A percentile compares a stretch with the other conserved stretches of the same genome.
phyloP scores from a whole-genome alignment of 2,888 invertebrate species.

The Arrhopalites spinosus region DNA sequence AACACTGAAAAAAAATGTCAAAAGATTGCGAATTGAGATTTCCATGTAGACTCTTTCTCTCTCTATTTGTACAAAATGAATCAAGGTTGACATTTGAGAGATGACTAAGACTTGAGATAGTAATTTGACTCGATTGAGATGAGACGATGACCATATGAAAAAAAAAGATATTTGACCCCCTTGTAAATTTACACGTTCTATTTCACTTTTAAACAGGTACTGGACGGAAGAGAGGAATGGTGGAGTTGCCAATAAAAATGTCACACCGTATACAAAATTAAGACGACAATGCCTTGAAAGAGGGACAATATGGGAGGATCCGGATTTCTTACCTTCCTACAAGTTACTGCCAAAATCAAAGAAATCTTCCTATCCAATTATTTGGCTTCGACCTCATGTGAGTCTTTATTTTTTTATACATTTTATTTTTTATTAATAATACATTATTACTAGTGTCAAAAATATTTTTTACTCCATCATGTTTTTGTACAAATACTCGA shows the following conservation, averaged over 20 bases:
- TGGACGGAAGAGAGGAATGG: conserved; percentile 62
- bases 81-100: neutral
- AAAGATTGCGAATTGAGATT: no score
- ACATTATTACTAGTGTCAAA: no score
- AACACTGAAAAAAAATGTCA: no score
- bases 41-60: neutral
- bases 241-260: conserved; percentile 40
- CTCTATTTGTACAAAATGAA: neutral
- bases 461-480: no score
- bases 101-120: neutral
- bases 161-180: no score
- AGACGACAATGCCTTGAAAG: conserved; percentile 65
- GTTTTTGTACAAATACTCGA: no score
- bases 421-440: no score
- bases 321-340: conserved; percentile 66
- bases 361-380: conserved; percentile 64
- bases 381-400: conserved; percentile 73
- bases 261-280: conserved; percentile 63
- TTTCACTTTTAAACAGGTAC: conserved; percentile 59
- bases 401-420: no score
- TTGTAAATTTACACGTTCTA: neutral
- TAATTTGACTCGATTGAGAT: neutral
- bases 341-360: conserved; percentile 65
- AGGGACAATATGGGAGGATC: conserved; percentile 68
- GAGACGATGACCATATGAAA: neutral